These are phyloP conservation scores for Falcaria lacertinaria DNA, from an alignment of 2,888 invertebrate species.

Conservation along the genomic window DNA sequence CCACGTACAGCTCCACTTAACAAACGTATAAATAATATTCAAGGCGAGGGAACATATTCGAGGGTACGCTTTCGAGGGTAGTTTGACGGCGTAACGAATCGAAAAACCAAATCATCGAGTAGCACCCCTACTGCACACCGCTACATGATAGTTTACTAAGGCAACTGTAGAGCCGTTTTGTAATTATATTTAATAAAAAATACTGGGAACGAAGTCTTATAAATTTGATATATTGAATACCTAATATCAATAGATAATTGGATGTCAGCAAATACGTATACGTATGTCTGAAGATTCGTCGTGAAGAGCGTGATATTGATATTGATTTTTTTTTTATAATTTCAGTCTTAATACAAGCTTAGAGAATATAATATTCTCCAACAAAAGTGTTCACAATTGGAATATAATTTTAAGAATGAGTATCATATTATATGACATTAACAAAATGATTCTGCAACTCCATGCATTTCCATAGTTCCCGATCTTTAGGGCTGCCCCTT, in stretches of 20 bases:
- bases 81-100: constrained; percentile 80
- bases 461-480: constrained; percentile 40
- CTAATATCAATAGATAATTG: too few relatives aligned
- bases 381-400: too few relatives aligned
- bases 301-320: too few relatives aligned
- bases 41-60: constrained; percentile 76
- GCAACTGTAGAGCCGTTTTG: constrained; percentile 39
- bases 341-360: too few relatives aligned
- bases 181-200: constrained; percentile 3
- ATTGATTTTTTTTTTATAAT: too few relatives aligned
- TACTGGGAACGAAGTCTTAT: background rate
- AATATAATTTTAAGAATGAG: too few relatives aligned
- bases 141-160: constrained; percentile 73
- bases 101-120: constrained; percentile 80
- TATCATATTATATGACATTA: too few relatives aligned
- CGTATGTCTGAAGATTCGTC: too few relatives aligned
- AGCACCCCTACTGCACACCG: constrained; percentile 74
- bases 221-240: too few relatives aligned
- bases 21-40: constrained; percentile 80
- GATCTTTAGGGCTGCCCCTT: constrained; percentile 75
- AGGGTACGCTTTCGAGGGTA: constrained; percentile 74
- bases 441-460: constrained; percentile 28
- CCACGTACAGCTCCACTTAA: constrained; percentile 74
- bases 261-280: too few relatives aligned
- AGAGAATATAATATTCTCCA: too few relatives aligned